Base-by-base conservation (phyloP, 2,113 vertebrate species). In the Platichthys stellatus region DNA sequence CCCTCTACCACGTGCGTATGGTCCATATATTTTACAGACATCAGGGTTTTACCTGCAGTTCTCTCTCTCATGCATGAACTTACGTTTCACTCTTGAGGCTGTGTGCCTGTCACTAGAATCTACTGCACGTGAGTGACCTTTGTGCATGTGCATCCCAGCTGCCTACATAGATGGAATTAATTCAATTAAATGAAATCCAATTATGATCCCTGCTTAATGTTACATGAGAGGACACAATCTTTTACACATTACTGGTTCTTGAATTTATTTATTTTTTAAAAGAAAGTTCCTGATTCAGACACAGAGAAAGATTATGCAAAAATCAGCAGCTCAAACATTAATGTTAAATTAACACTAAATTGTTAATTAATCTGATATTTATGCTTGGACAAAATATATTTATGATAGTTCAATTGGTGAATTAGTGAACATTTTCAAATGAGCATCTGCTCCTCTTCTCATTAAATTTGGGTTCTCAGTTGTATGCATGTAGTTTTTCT, bases 391-490 rank as follows among this genome's bases (percentile, higher is more conserved):
- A 57, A 57, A 57, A 21, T 23, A 1, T 13, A 57, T 23, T 24
- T 57, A 57, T 1, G 0, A 13, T 3, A 57, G 54, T 40, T 23
- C n/a, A 20, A 45, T 45, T 21, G 4, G 31, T 40, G 28, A 61
- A 61, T 35, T 20, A 18, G 31, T 9, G 31, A 40, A 63, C 18
- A 24, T 45, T 45, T 24, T 45, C 21, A 43, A 63, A 45, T 45
- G 62, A 63, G 38, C 62, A 63, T 63, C 40, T 63, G 62, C 21
- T 45, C 20, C 5, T 63, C 21, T 63, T 63, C 59, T 35, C 26
- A 15, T 58, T 58, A 57, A 13, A 58, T 26, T 28, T 6, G 17
- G 13, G 15, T 63, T 24, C 28, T 18, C 59, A 8, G 38, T 63
- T 63, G n/a, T 45, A 2, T 23, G 38, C 40, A 24, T 23, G n/a